phyloP scores from a whole-genome alignment of 2,113 vertebrate genomes.

The Tylochromis polylepis region DNA sequence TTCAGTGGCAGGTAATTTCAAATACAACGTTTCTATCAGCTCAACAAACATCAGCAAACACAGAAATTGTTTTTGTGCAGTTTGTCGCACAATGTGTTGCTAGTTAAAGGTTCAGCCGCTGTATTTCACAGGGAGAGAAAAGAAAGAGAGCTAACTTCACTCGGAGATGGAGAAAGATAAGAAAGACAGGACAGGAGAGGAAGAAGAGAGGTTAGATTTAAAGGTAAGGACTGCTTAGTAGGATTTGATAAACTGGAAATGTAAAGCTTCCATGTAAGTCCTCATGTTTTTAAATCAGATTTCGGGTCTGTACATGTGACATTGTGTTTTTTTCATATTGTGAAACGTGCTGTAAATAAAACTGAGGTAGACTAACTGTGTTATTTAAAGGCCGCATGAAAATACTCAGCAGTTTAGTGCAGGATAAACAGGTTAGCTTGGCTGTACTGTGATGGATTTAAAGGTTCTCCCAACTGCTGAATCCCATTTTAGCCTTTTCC shows the following conservation, averaged over 20 bases:
- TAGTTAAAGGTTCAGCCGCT: not conserved
- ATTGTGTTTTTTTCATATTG: not conserved
- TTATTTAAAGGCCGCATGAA: not conserved
- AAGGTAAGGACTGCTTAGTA: not conserved
- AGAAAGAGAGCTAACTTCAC: not conserved
- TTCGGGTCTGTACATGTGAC: not conserved
- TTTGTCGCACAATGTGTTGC: not conserved
- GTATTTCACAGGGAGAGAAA: not conserved
- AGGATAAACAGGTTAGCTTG: not conserved
- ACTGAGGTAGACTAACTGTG: not conserved
- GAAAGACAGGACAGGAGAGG: too few relatives aligned
- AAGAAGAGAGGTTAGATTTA: not conserved
- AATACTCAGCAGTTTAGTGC: not conserved
- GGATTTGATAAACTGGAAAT: fast-evolving
- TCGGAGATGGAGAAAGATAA: not conserved
- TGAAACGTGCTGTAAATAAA: not conserved
- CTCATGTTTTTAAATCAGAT: not conserved
- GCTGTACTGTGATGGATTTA: not conserved
- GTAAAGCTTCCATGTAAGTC: not conserved
- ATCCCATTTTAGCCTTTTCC: not conserved
- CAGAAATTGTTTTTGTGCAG: not conserved
- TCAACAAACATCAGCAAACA: not conserved
- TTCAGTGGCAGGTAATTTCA: not conserved
- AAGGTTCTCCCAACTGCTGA: not conserved
- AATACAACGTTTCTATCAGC: not conserved